Evolutionary conservation across 2,113 vertebrate species (phyloP).

Genomic region (Nematolebias whitei): DNA sequence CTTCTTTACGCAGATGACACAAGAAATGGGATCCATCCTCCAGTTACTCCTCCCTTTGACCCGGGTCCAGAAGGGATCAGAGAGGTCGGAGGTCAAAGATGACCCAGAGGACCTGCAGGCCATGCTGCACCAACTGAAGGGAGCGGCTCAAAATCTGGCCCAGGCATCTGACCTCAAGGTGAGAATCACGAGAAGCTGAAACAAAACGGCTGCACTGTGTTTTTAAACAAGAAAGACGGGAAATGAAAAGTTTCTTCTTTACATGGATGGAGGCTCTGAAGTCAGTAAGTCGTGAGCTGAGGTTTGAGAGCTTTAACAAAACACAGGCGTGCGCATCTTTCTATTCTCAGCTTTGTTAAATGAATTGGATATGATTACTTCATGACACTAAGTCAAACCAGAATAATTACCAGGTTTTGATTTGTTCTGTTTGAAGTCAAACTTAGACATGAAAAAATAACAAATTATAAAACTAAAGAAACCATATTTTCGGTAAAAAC

Average conservation of each 20-base stretch:
- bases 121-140: slow-evolving; percentile 67
- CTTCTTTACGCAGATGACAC: slow-evolving; percentile 56
- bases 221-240: slow-evolving; percentile 10
- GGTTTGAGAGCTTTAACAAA: no score
- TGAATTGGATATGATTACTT: neutral
- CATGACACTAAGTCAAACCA: neutral
- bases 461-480: no score
- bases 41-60: slow-evolving; percentile 67
- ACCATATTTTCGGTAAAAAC: no score
- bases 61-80: slow-evolving; percentile 8
- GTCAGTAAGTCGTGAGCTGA: neutral
- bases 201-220: slow-evolving; percentile 32
- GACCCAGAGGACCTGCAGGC: slow-evolving; percentile 53
- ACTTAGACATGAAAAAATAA: no score
- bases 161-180: slow-evolving; percentile 66
- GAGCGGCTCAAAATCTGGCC: slow-evolving; percentile 62
- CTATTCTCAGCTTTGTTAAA: neutral
- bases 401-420: neutral
- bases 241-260: no score
- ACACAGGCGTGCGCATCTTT: neutral
- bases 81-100: slow-evolving; percentile 11
- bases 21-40: slow-evolving; percentile 72
- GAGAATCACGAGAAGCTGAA: slow-evolving; percentile 21
- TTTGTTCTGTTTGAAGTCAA: no score
- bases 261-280: neutral